Evolutionary conservation across 2,888 invertebrate genomes (phyloP), one percentile per base, ranked within the genome.

Genomic region (Mechanitis mazaeus): DNA sequence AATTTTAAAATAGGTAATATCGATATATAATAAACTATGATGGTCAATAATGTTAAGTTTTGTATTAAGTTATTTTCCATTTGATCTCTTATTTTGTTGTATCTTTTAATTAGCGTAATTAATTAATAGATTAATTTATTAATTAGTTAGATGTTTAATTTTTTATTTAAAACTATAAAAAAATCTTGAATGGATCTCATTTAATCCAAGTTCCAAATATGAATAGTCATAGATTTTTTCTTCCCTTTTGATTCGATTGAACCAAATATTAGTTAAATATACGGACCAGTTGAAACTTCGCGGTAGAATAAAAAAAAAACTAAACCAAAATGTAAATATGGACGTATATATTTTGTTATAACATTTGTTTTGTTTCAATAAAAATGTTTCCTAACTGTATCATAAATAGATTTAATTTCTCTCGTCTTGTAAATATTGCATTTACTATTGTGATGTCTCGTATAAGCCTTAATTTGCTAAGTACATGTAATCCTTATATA

Each of bases 211-310:
- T 88, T 86, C 87, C 87, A 89, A 89, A 87, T 84, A 83, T 79
- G 80, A 78, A 80, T 87, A 89, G 89, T 90, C 87, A 85, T 83
- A 79, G 74, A 75, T 72, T 73, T 75, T 79, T 58, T 60, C 42
- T 60, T 45, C 74, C 72, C 74, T 73, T 77, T 77, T 70, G 67
- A 74, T 80, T 82, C 71, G 72, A 81, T 81, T 83, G 82, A 80
- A 84, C 89, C 88, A 89, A 90, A 89, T 87, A 90, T 88, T 88
- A 89, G 85, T 81, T 83, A 83, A 84, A 75, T 72, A 72, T 66
- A 64, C 53, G 58, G 28, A 56, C 59, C 20, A 46, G 47, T 63
- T 47, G 42, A 54, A 47, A 56, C 46, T 46, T 54, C 54, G 59
- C 58, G 35, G 33, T 53, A 56, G 58, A 38, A 55, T 50, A 54